Percentiles rank a stretch among this genome's conserved stretches.
These are phyloP conservation scores for Ianthella basta DNA, from an alignment of 37 sponge, comb jelly and placozoan genomes.

Conservation along the genomic window DNA sequence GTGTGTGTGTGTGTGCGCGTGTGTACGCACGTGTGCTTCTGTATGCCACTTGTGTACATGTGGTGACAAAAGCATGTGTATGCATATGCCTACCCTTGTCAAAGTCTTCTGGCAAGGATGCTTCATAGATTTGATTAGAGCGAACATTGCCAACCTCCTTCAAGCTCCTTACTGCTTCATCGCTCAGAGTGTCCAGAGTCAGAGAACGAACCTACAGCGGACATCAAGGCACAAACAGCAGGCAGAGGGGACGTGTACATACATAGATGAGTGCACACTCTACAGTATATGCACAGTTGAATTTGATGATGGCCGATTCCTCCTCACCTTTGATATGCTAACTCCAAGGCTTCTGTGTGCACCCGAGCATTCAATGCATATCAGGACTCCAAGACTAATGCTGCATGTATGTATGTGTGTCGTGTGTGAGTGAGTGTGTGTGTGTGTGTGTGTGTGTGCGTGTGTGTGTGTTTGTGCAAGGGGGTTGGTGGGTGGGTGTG, in stretches of 20 bases:
- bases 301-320: not conserved
- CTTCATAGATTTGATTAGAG: constrained; percentile 69
- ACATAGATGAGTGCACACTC: too few species aligned
- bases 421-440: too few species aligned
- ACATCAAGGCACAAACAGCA: too few species aligned
- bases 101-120: constrained; percentile 66
- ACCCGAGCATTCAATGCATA: constrained; percentile 96
- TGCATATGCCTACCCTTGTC: constrained; percentile 39
- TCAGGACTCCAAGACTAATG: constrained; percentile 83
- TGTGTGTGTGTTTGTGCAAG: too few species aligned
- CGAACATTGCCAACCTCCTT: constrained; percentile 62
- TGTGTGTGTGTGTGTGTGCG: too few species aligned
- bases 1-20: too few species aligned
- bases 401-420: too few species aligned
- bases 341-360: constrained; percentile 89
- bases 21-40: too few species aligned
- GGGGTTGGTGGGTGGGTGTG: too few species aligned
- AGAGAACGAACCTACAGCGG: constrained; percentile 82
- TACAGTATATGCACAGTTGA: constrained; percentile 3
- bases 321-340: constrained; percentile 72
- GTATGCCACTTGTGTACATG: not conserved
- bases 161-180: constrained; percentile 52
- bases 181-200: constrained; percentile 78
- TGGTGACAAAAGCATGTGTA: not conserved
- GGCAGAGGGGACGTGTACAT: not conserved